These are phyloP conservation scores for Alloplasta piceator DNA, from an alignment of 2,888 invertebrate species.

Conservation along the genomic window DNA sequence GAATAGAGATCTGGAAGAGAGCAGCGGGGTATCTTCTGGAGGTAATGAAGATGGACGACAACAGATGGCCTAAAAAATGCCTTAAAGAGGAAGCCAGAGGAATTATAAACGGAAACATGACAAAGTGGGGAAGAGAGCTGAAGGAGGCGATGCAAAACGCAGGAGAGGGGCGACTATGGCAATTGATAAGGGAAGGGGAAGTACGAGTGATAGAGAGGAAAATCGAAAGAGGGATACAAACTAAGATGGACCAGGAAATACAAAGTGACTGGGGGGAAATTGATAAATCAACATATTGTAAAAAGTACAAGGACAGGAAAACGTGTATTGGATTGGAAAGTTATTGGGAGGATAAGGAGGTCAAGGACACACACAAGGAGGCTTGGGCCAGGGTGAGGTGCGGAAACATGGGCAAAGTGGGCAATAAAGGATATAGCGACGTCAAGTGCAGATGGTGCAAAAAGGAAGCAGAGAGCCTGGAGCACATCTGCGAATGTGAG, in stretches of 20 bases:
- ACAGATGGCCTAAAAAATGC: conserved; percentile 6
- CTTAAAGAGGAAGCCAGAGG: conserved; percentile 8
- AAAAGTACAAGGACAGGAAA: conserved; percentile 6
- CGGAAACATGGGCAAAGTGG: conserved; percentile 2
- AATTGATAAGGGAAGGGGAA: neutral
- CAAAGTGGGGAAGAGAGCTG: too few relatives aligned
- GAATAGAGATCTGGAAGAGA: neutral
- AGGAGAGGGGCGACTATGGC: neutral
- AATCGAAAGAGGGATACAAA: neutral
- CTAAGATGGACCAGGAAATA: conserved; percentile 15
- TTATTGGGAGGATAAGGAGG: conserved; percentile 15
- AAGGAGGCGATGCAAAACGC: neutral
- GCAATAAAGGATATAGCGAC: neutral
- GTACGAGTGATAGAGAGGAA: neutral
- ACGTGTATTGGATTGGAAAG: neutral
- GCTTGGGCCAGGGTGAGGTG: conserved; percentile 29
- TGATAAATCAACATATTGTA: neutral
- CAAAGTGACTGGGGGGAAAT: conserved; percentile 10
- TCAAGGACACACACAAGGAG: neutral
- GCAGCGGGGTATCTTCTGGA: neutral
- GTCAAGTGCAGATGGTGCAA: neutral
- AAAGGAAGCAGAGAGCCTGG: neutral
- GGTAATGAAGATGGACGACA: neutral
- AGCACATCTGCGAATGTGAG: neutral
- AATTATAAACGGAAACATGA: too few relatives aligned